Evolutionary conservation across 2,113 vertebrate genomes (phyloP).

Genomic region (Trochalopteron elliotii): DNA sequence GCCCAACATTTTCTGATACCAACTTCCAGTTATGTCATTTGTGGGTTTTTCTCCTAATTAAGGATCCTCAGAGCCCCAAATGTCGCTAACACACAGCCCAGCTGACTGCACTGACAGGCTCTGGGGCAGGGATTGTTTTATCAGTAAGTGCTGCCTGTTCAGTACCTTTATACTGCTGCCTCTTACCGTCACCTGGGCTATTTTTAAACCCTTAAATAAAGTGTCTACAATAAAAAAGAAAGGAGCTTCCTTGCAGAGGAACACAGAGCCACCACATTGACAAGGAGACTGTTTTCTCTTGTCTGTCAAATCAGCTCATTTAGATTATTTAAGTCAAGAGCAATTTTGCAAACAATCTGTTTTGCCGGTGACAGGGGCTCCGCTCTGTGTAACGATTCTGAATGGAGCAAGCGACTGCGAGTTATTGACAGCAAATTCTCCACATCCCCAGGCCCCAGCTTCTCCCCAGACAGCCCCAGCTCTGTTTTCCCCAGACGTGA

Average conservation of each 20-base stretch:
- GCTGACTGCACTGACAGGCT: background rate
- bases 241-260: background rate
- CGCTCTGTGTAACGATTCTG: background rate
- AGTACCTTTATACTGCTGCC: background rate
- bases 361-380: background rate
- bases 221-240: background rate
- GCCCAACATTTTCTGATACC: background rate
- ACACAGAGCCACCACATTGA: background rate
- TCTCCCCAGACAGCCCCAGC: background rate
- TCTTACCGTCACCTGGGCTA: background rate
- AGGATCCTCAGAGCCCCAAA: background rate
- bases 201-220: slow-evolving; percentile 31
- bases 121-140: background rate
- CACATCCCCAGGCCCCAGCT: background rate
- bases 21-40: background rate
- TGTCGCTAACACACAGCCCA: background rate
- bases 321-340: slow-evolving; percentile 23
- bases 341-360: slow-evolving; percentile 37
- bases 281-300: background rate
- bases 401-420: background rate
- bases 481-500: background rate
- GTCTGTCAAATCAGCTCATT: slow-evolving; percentile 37
- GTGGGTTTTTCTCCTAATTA: background rate
- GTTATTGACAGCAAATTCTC: background rate
- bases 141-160: background rate